Base-by-base conservation (phyloP, 2,797 vertebrate species). In the Taenioides sp. region DNA sequence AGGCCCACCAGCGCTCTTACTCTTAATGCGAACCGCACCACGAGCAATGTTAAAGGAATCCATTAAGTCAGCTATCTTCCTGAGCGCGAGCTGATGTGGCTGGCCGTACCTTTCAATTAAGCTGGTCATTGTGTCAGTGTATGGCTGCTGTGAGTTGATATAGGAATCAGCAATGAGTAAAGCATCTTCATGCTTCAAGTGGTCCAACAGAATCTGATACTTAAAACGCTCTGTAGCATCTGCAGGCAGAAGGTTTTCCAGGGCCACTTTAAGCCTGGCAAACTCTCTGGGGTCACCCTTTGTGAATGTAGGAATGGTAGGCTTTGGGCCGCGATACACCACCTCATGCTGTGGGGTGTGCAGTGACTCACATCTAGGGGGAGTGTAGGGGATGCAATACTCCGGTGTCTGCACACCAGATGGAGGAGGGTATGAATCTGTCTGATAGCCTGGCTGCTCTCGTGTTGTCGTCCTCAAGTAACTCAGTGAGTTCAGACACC, bases 121-220 rank as follows among this genome's bases (percentile, higher is more conserved):
- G 16, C 59, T 61, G 5, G 4, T 18, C 59, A 61, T 61, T 31
- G 27, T 61, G 59, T 61, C 59, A 2, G 59, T 61, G 7, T 61
- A 61, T 18, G 59, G 27, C 59, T 61, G 59, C 28, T 2, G 14
- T 61, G 59, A 61, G 59, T 34, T 61, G 27, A 28, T 61, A 18
- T 60, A 60, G 6, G 58, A 60, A 18, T 60, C 58, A 7, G 58
- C 66, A 31, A 57, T 54, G 11, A 55, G 12, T 67, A n/a, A 17
- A 2, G 52, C 52, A 20, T 67, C 66, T n/a, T 67, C 66, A 27
- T 37, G 49, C n/a, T 67, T 67, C 4, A 67, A 20, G 25, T 67
- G 52, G 31, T 57, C 66, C n/a, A 57, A 18, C 3, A 67, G n/a
- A 2, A 67, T 67, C 20, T 67, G 66, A 31, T 67, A 67, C 31